Base-by-base conservation (phyloP, 2,113 vertebrate species). In the Melanocharis versteri region DNA sequence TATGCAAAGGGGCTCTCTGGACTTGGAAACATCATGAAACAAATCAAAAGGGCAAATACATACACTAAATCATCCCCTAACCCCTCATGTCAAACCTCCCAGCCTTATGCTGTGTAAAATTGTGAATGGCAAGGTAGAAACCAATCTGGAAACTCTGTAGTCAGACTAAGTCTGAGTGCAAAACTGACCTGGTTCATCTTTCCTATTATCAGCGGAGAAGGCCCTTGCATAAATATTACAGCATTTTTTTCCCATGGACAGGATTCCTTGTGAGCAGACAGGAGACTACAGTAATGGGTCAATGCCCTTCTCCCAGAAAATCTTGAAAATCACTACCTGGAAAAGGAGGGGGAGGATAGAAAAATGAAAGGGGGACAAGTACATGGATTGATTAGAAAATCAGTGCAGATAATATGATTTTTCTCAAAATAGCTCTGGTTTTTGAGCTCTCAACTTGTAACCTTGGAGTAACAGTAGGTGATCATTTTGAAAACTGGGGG, bases 301-400 rank as follows among this genome's bases (percentile, higher is more conserved):
- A 45, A 19, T 65, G 26, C 2, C 21, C 30, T 78, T 58, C 18
- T 69, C 13, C 19, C 23, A 81, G 21, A 30, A 2, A 17, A 13
- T 20, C 24, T 50, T 78, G 47, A 66, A 70, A 84, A 70, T 73
- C 23, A 7, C 4, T 37, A 31, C 4, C 3, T 40, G 8, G 24
- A 64, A 58, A 53, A 31, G 10, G 24, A 64, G 0, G 1, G 2
- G 8, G 4, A 4, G 1, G 2, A 22, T 9, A 7, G 61, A 30
- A 50, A 44, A 53, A 21, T 30, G 12, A 7, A 58, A 40, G 8
- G 0, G 7, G 3, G 33, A 22, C 12, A 44, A 51, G 23, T 27
- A 17, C 6, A n/a, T 44, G 6, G 23, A 56, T 28, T 73, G 70
- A 47, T 80, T 62, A 56, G 19, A 71, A 62, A 82, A 93, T 66